A percentile compares a stretch with the other conserved stretches of the same genome.
phyloP scores from a whole-genome alignment of 2,113 vertebrate species.

The Alces alces region DNA sequence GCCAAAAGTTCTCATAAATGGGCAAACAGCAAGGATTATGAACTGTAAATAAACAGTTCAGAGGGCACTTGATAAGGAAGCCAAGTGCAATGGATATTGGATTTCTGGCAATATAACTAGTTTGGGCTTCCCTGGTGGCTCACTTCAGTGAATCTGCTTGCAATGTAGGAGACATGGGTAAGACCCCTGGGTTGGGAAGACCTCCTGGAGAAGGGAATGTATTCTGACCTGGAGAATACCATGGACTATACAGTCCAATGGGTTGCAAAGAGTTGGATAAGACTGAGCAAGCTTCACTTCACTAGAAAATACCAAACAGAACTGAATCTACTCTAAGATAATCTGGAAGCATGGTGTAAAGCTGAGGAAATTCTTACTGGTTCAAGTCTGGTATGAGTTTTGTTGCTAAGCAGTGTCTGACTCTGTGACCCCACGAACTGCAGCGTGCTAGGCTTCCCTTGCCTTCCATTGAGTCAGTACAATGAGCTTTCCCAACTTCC shows the following conservation, averaged over 20 bases:
- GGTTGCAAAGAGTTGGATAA: neutral
- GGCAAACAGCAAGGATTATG: neutral
- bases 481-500: neutral
- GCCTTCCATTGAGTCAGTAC: neutral
- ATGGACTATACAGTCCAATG: neutral
- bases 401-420: neutral
- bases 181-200: neutral
- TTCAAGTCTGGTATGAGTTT: neutral
- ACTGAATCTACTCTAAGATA: neutral
- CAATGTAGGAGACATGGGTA: accelerated
- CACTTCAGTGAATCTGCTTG: neutral
- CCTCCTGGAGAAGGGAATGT: neutral
- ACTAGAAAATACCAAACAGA: slow-evolving; percentile 36
- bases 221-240: neutral
- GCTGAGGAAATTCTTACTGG: neutral
- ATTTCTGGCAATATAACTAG: slow-evolving; percentile 23
- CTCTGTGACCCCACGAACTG: neutral
- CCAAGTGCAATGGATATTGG: neutral
- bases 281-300: neutral
- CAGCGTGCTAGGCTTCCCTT: neutral
- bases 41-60: neutral
- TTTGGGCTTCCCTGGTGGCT: neutral
- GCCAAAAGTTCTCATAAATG: neutral
- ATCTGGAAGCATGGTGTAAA: neutral
- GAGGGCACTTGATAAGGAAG: neutral